Conservation (phyloP, 2,113 vertebrate species). For the Bungarus multicinctus region DNA sequence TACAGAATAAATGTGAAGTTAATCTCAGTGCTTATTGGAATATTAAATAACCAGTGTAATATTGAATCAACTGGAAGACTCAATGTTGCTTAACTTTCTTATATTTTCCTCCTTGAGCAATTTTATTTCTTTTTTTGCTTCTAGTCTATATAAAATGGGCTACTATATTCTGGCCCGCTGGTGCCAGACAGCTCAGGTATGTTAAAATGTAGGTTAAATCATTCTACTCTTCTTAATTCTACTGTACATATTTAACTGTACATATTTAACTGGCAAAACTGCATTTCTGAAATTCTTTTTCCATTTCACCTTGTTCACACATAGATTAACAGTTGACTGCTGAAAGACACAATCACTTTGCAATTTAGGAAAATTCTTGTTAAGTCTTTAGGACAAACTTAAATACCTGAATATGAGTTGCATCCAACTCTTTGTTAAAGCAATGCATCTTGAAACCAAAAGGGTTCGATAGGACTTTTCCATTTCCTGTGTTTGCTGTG, state of each 20-base stretch:
- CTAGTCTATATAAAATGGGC: neutral
- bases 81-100: neutral
- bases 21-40: slow-evolving; percentile 35
- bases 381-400: neutral
- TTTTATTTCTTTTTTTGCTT: slow-evolving; percentile 5
- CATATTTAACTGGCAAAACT: neutral
- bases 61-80: slow-evolving; percentile 33
- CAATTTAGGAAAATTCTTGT: neutral
- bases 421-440: neutral
- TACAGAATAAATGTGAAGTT: slow-evolving; percentile 27
- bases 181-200: slow-evolving; percentile 22
- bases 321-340: too few relatives aligned
- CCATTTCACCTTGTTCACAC: neutral
- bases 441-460: neutral
- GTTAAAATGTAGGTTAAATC: neutral
- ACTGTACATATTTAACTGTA: neutral
- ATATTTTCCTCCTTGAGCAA: neutral
- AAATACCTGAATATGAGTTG: neutral
- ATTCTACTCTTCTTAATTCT: slow-evolving; percentile 1
- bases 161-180: slow-evolving; percentile 7
- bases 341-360: neutral
- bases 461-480: neutral
- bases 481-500: neutral
- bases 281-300: neutral
- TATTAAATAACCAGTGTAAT: slow-evolving; percentile 16